Base-by-base conservation (phyloP, 2,797 vertebrate species). In the Helostoma temminkii region DNA sequence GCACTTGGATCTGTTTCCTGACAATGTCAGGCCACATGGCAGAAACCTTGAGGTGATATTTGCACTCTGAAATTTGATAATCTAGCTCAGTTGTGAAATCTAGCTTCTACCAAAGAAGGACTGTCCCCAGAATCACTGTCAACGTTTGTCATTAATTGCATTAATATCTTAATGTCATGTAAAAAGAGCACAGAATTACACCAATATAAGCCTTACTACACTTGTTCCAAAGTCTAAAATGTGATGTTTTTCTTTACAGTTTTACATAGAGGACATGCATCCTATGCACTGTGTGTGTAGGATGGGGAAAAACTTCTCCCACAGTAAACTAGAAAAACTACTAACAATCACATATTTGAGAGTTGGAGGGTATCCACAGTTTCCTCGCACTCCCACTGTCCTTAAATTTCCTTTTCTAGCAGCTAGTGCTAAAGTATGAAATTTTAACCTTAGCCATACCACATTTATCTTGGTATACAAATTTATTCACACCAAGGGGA, bases 251-350 rank as follows among this genome's bases (percentile, higher is more conserved):
- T 76, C 50, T 74, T 82, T 58, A 72, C 75, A 78, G n/a, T n/a
- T n/a, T n/a, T n/a, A n/a, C n/a, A n/a, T n/a, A n/a, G n/a, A n/a
- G n/a, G n/a, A n/a, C n/a, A n/a, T n/a, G n/a, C n/a, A n/a, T n/a
- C 77, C 80, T 75, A 71, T 80, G 69, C 78, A 76, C 66, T 64
- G 50, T 78, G 61, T 81, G 67, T 68, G 63, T n/a, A n/a, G n/a
- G n/a, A n/a, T n/a, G n/a, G n/a, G n/a, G n/a, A n/a, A 57, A 78
- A 86, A 76, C 71, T 24, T 76, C 69, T 70, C 68, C 77, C 68
- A 65, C 68, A 76, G 69, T 36, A 58, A 66, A 74, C 46, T 41
- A 26, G 55, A 34, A 59, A 60, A n/a, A n/a, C n/a, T n/a, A 76
- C 58, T 32, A 84, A 50, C 47, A 76, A 74, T 79, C 60, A 71